These are phyloP conservation scores for Spatulosminthurus flaviceps DNA, from an alignment of 2,888 invertebrate genomes.

Conservation along the genomic window DNA sequence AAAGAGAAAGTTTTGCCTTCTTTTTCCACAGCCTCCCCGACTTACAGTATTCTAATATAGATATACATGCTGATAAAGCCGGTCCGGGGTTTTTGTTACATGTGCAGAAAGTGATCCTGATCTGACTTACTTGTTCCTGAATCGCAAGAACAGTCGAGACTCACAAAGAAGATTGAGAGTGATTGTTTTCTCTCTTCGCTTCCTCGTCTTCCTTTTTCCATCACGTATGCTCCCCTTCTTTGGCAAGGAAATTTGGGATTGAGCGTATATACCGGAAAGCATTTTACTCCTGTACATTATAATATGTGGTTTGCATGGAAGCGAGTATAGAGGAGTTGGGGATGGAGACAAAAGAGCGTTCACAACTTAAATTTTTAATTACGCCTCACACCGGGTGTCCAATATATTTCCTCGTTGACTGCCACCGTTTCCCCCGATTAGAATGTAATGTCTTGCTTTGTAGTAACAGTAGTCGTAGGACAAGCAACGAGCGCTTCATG, in stretches of 20 bases:
- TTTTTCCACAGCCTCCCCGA: too few species aligned
- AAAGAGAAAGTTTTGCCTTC: too few species aligned
- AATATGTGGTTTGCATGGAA: background rate
- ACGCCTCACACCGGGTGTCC: constrained; percentile 30
- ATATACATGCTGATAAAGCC: too few species aligned
- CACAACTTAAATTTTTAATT: constrained; percentile 41
- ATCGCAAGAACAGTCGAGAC: background rate
- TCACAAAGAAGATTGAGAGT: constrained; percentile 29
- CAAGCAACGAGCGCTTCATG: constrained; percentile 5
- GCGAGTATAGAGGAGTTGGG: background rate
- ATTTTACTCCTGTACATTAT: background rate
- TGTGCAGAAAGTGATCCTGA: background rate
- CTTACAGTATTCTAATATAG: too few species aligned
- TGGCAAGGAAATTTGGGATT: background rate
- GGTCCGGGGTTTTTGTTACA: constrained; percentile 10
- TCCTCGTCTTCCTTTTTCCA: background rate
- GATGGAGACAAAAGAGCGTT: background rate
- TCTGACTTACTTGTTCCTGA: background rate
- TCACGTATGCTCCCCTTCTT: background rate
- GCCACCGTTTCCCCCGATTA: constrained; percentile 34
- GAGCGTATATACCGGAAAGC: background rate
- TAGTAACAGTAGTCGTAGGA: too few species aligned
- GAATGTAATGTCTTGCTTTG: constrained; percentile 10
- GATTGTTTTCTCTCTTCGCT: constrained; percentile 26
- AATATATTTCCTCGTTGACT: constrained; percentile 38